These are phyloP conservation scores for Aplocera efformata DNA, from an alignment of 2,888 invertebrate genomes.

Conservation along the genomic window DNA sequence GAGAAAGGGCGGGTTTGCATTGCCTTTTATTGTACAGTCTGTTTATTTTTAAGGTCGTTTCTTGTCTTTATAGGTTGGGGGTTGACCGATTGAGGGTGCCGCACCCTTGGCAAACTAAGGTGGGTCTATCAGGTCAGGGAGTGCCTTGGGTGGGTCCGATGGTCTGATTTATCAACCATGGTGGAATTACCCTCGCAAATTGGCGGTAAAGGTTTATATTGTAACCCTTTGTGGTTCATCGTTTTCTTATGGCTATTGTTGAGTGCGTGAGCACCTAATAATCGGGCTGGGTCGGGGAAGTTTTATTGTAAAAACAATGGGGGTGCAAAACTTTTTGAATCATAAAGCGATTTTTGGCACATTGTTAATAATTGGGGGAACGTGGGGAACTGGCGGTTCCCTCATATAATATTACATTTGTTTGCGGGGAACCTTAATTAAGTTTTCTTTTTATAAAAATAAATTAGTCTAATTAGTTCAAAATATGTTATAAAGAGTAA, in stretches of 20 bases:
- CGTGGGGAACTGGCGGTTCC: no score
- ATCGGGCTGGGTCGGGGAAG: conserved; percentile 13
- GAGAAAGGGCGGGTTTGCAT: conserved; percentile 67
- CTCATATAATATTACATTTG: no score
- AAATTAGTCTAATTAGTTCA: no score
- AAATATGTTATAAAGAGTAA: no score
- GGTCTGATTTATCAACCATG: conserved; percentile 63
- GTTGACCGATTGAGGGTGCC: conserved; percentile 61
- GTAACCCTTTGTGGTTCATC: conserved; percentile 31
- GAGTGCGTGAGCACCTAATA: conserved; percentile 28
- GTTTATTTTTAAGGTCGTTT: conserved; percentile 74
- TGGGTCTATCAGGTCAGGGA: conserved; percentile 56
- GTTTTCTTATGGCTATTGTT: conserved; percentile 29
- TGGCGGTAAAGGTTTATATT: conserved; percentile 44
- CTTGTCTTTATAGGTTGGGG: conserved; percentile 66
- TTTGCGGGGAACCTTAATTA: no score
- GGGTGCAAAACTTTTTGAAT: no score
- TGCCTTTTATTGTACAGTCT: conserved; percentile 71
- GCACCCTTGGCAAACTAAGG: conserved; percentile 67
- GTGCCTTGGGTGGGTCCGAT: conserved; percentile 54
- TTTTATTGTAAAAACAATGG: conserved; percentile 2
- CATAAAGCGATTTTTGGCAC: no score
- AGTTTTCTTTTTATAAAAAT: no score
- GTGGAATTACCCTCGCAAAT: conserved; percentile 53
- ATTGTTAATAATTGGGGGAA: no score